Evolutionary conservation across 1,140 invertebrate genomes (phyloP).

Genomic region (Drosophila kanapiae): DNA sequence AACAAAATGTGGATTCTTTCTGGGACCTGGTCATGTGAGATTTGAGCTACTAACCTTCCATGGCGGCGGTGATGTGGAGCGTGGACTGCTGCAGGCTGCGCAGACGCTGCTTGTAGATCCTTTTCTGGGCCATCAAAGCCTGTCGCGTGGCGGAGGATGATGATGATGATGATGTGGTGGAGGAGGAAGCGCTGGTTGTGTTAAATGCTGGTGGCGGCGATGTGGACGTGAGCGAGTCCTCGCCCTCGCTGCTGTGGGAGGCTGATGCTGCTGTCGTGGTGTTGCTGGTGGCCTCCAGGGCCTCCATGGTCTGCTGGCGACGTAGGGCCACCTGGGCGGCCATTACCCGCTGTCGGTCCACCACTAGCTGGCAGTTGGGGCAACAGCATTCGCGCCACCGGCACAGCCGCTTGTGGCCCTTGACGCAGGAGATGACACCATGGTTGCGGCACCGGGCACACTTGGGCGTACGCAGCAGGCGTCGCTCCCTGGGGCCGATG

Average conservation of each 20-base stretch:
- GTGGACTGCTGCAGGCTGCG: constrained; percentile 88
- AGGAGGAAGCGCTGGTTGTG: neutral
- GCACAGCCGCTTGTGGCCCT: constrained; percentile 94
- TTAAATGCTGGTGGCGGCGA: constrained; percentile 25
- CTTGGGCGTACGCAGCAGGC: constrained; percentile 90
- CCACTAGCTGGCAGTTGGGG: constrained; percentile 94
- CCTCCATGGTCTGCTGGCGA: constrained; percentile 88
- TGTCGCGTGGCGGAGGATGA: constrained; percentile 78
- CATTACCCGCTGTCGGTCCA: constrained; percentile 95
- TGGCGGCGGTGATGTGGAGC: constrained; percentile 77
- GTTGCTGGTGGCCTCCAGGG: constrained; percentile 55
- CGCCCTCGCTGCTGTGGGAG: constrained; percentile 48
- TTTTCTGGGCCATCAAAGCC: constrained; percentile 86
- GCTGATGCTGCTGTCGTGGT: neutral
- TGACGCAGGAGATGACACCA: constrained; percentile 94
- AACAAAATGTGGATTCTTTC: neutral
- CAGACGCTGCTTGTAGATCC: constrained; percentile 87
- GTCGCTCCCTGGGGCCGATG: constrained; percentile 55
- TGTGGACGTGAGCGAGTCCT: constrained; percentile 23
- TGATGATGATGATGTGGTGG: neutral
- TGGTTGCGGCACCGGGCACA: constrained; percentile 96
- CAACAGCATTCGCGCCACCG: constrained; percentile 93
- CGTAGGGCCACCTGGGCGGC: constrained; percentile 92
- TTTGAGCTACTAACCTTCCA: constrained; percentile 74
- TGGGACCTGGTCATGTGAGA: no score